A percentile compares a stretch with the other conserved stretches of the same genome.
Conservation (phyloP, 2,797 vertebrate genomes). For the Chelon labrosus region DNA sequence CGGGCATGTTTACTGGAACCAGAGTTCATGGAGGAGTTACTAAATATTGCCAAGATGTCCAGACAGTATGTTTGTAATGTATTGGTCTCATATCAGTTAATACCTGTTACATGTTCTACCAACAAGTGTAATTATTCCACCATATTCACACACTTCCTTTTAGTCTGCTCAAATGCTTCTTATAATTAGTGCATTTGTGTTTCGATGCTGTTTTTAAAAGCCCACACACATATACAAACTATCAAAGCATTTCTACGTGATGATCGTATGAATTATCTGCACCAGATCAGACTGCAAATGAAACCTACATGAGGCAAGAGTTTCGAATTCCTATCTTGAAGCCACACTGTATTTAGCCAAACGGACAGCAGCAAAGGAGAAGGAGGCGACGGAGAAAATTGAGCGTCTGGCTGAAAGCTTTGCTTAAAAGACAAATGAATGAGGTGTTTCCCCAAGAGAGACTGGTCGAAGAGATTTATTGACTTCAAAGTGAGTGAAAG, state of each 20-base stretch:
- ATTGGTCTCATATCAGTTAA: too few species aligned
- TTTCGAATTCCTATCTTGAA: background rate
- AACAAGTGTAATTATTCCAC: background rate
- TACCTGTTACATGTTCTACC: background rate
- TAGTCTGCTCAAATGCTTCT: too few species aligned
- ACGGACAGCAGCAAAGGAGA: background rate
- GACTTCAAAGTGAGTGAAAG: conserved; percentile 35
- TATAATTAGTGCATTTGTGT: too few species aligned
- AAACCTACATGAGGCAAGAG: background rate
- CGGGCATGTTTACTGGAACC: too few species aligned
- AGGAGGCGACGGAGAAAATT: conserved; percentile 18
- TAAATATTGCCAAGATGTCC: too few species aligned
- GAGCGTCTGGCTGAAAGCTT: conserved; percentile 35
- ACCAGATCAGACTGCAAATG: background rate
- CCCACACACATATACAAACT: too few species aligned
- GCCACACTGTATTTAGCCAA: background rate
- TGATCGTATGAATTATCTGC: too few species aligned
- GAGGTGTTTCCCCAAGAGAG: conserved; percentile 42
- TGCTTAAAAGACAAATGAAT: conserved; percentile 45
- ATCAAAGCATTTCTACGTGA: too few species aligned
- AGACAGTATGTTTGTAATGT: too few species aligned
- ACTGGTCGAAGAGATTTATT: conserved; percentile 35
- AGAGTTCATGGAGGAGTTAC: too few species aligned
- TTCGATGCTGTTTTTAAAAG: too few species aligned
- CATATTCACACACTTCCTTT: background rate